Evolutionary conservation across 2,888 invertebrate genomes (phyloP).

Genomic region (Merodon equestris): DNA sequence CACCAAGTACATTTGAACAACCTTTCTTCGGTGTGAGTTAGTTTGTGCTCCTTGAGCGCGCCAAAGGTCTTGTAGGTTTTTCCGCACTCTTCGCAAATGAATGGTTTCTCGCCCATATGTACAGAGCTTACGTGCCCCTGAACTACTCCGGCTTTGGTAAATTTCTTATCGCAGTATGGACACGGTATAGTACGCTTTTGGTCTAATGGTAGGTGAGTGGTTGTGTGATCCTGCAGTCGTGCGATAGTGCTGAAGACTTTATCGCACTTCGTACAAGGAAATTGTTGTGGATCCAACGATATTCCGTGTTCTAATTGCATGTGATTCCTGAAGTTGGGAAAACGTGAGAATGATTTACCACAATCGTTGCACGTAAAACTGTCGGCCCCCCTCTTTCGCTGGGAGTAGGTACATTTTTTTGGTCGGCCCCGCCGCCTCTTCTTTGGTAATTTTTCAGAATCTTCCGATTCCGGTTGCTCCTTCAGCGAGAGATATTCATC

Average conservation of each 20-base stretch:
- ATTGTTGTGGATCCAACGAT: slow-evolving; percentile 60
- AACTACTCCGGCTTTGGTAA: slow-evolving; percentile 72
- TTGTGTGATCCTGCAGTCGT: slow-evolving; percentile 69
- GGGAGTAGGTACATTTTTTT: background rate
- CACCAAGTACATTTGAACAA: slow-evolving; percentile 79
- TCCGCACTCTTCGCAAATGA: slow-evolving; percentile 79
- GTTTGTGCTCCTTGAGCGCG: slow-evolving; percentile 79
- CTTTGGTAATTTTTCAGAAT: slow-evolving; percentile 18
- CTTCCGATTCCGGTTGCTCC: slow-evolving; percentile 19
- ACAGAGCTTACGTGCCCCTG: slow-evolving; percentile 74
- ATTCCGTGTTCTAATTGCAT: slow-evolving; percentile 70
- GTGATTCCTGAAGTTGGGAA: slow-evolving; percentile 69
- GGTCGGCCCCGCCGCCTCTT: slow-evolving; percentile 15
- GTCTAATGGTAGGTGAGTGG: slow-evolving; percentile 71
- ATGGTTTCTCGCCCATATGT: slow-evolving; percentile 77
- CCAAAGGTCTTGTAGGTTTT: slow-evolving; percentile 79
- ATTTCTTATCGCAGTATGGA: slow-evolving; percentile 75
- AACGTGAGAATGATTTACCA: slow-evolving; percentile 46
- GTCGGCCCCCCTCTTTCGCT: slow-evolving; percentile 14
- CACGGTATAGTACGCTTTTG: slow-evolving; percentile 71
- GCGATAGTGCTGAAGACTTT: slow-evolving; percentile 63
- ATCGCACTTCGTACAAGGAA: slow-evolving; percentile 69
- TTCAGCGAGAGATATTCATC: slow-evolving; percentile 16
- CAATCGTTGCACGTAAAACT: slow-evolving; percentile 34
- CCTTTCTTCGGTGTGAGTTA: slow-evolving; percentile 79